These are phyloP conservation scores for Urocyon cinereoargenteus DNA, from an alignment of 2,797 vertebrate genomes.

Conservation along the genomic window DNA sequence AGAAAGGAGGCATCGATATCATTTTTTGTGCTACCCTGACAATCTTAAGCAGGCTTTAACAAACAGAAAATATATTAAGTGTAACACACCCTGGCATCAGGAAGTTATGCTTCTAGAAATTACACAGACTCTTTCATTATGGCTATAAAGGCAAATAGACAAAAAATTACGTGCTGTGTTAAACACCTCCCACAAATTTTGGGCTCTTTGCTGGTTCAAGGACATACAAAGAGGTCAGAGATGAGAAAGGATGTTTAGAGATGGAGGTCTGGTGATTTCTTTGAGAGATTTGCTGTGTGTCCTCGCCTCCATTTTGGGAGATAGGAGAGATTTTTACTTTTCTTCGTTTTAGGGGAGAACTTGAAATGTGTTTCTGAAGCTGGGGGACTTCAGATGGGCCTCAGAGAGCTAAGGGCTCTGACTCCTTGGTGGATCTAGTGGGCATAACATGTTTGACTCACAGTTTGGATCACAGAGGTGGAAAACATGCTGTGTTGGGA, in stretches of 20 bases:
- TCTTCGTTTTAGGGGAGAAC: constrained; percentile 1
- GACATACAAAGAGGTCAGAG: not conserved
- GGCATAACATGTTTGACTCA: not conserved
- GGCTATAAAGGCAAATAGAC: not conserved
- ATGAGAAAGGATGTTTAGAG: not conserved
- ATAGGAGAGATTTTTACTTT: not conserved
- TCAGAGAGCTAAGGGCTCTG: not conserved
- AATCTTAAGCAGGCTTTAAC: not conserved
- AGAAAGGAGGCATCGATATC: not conserved
- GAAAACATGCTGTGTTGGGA: not conserved
- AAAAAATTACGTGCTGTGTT: not conserved
- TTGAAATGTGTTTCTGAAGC: not conserved
- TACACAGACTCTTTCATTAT: not conserved
- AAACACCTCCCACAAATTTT: not conserved
- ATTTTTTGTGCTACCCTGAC: not conserved
- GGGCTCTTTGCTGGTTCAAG: not conserved
- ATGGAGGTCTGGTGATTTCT: not conserved
- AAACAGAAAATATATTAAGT: not conserved
- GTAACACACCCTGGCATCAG: not conserved
- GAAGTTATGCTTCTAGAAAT: not conserved
- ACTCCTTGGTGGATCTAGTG: not conserved
- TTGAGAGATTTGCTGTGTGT: not conserved
- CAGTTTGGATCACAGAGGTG: not conserved
- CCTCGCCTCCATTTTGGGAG: not conserved
- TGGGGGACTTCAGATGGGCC: not conserved